Percentiles rank a stretch among this genome's conserved stretches.
Evolutionary conservation across 2,797 vertebrate genomes (phyloP).

Genomic region (Ceryle rudis): DNA sequence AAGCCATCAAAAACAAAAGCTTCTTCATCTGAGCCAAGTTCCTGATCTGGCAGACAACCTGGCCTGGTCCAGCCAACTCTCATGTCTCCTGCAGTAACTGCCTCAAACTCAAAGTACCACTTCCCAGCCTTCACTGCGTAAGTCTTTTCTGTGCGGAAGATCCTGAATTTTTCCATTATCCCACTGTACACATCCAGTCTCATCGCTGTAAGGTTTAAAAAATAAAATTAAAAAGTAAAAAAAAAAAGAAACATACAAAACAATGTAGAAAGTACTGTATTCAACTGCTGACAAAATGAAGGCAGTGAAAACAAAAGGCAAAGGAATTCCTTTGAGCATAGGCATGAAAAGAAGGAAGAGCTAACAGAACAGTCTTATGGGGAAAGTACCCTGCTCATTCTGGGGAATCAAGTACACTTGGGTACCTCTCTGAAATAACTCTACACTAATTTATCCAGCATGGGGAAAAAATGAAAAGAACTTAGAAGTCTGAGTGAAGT

Average conservation of each 20-base stretch:
- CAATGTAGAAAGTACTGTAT: background rate
- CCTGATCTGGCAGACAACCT: constrained; percentile 90
- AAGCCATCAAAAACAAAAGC: constrained; percentile 95
- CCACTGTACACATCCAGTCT: constrained; percentile 81
- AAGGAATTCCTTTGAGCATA: background rate
- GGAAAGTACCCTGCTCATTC: background rate
- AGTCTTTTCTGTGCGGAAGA: constrained; percentile 93
- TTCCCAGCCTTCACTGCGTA: constrained; percentile 90
- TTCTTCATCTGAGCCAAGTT: constrained; percentile 92
- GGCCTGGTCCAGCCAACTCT: constrained; percentile 93
- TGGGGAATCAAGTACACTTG: background rate
- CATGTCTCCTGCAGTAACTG: constrained; percentile 91
- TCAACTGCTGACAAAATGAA: background rate
- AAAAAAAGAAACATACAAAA: background rate
- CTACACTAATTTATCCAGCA: background rate
- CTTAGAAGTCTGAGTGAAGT: background rate
- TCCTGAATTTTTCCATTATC: constrained; percentile 89
- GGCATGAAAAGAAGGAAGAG: background rate
- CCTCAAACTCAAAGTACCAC: constrained; percentile 97
- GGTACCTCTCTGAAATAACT: background rate
- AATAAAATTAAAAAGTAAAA: background rate
- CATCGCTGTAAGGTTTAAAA: constrained; percentile 72
- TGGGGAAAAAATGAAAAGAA: background rate
- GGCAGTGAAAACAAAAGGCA: background rate
- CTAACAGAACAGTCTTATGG: background rate